Evolutionary conservation across 2,888 invertebrate species (phyloP).

Genomic region (Nemapogon koenigi): DNA sequence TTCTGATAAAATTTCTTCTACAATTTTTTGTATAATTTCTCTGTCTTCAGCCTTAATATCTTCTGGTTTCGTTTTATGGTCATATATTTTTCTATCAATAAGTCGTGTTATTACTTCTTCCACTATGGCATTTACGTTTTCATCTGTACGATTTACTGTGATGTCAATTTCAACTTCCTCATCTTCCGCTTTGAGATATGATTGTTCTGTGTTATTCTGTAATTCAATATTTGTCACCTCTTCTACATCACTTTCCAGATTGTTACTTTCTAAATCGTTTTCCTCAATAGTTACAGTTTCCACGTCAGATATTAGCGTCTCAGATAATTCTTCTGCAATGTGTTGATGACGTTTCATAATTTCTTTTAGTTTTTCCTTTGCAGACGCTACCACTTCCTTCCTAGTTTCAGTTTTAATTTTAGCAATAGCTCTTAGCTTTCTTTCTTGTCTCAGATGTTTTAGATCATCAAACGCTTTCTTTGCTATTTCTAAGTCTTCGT

Average conservation of each 20-base stretch:
- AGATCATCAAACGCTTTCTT: conserved; percentile 38
- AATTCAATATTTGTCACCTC: not conserved
- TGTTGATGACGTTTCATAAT: conserved; percentile 56
- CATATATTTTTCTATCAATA: conserved; percentile 58
- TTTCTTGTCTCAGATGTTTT: conserved; percentile 36
- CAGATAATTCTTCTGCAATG: conserved; percentile 39
- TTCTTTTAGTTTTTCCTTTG: conserved; percentile 55
- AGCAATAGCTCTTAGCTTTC: conserved; percentile 46
- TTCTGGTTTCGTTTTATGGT: conserved; percentile 56
- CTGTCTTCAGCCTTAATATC: conserved; percentile 51
- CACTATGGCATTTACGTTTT: conserved; percentile 50
- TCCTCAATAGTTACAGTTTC: conserved; percentile 7
- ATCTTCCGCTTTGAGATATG: conserved; percentile 4
- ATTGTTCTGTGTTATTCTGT: not conserved
- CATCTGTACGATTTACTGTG: conserved; percentile 26
- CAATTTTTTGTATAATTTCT: conserved; percentile 49
- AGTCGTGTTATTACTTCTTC: conserved; percentile 53
- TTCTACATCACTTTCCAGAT: not conserved
- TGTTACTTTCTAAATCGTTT: conserved; percentile 14
- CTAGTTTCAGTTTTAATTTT: conserved; percentile 56
- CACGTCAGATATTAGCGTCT: conserved; percentile 24
- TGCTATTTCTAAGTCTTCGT: conserved; percentile 19
- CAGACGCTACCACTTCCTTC: conserved; percentile 52
- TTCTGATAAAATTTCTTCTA: conserved; percentile 51
- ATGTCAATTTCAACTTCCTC: conserved; percentile 4